Evolutionary conservation across 2,113 vertebrate genomes (phyloP).

Genomic region (Protobothrops flavoviridis): DNA sequence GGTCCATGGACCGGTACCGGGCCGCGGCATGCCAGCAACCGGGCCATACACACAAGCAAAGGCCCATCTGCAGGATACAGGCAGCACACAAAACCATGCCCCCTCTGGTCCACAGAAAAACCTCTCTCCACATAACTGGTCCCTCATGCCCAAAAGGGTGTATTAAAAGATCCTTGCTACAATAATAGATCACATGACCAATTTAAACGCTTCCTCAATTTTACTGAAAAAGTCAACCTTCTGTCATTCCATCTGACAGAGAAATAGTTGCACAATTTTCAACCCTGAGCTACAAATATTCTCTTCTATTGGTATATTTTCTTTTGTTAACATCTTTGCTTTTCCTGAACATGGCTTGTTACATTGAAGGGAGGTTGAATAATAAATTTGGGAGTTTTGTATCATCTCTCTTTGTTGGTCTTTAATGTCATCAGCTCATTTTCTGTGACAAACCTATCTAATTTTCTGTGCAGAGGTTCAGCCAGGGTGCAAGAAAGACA

Average conservation of each 20-base stretch:
- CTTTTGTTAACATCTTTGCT: not conserved
- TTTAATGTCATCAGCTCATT: not conserved
- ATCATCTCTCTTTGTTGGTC: not conserved
- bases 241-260: not conserved
- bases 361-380: not conserved
- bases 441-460: not conserved
- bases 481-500: not conserved
- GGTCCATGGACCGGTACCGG: too few relatives aligned
- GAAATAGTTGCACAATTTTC: not conserved
- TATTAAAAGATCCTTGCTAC: not conserved
- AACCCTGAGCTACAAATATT: not conserved
- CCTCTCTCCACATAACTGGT: too few relatives aligned
- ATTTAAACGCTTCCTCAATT: not conserved
- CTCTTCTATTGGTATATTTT: not conserved
- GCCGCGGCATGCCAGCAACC: too few relatives aligned
- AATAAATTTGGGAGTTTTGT: not conserved
- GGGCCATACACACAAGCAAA: too few relatives aligned
- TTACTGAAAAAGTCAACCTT: not conserved
- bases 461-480: not conserved
- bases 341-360: not conserved
- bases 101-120: too few relatives aligned
- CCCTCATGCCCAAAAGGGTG: too few relatives aligned
- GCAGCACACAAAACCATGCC: too few relatives aligned
- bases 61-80: too few relatives aligned
- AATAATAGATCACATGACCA: not conserved